Percentiles rank a stretch among this genome's conserved stretches.
Conservation (phyloP, 2,797 vertebrate species). For the Decapterus maruadsi region DNA sequence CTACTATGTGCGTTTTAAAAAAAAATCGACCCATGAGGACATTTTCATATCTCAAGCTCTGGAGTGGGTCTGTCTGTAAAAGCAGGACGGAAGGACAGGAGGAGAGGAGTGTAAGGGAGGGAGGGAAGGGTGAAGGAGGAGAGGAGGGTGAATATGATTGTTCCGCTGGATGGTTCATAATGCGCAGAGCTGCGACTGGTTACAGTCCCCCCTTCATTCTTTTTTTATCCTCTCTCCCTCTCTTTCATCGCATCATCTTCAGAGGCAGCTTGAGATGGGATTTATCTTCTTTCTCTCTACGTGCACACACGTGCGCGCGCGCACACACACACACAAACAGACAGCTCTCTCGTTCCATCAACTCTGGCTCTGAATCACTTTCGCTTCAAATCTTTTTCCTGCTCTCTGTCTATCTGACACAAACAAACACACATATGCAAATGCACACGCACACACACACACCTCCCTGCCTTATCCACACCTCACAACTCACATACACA, state of each 20-base stretch:
- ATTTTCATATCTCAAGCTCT: conserved; percentile 24
- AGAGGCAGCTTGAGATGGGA: conserved; percentile 80
- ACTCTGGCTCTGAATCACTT: conserved; percentile 63
- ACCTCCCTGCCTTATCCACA: neutral
- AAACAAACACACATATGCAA: conserved; percentile 46
- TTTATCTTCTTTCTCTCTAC: conserved; percentile 72
- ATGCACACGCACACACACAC: too few relatives aligned
- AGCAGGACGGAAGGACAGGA: conserved; percentile 42
- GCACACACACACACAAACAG: conserved; percentile 31
- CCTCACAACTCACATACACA: neutral
- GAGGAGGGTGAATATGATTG: conserved; percentile 77
- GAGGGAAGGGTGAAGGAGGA: conserved; percentile 36
- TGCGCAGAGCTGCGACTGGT: conserved; percentile 74
- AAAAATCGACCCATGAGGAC: neutral
- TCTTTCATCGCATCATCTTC: conserved; percentile 83
- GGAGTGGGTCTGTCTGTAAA: conserved; percentile 33
- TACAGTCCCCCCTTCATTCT: conserved; percentile 65
- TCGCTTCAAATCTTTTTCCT: conserved; percentile 66
- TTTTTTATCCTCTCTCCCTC: conserved; percentile 77
- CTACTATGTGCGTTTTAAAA: neutral
- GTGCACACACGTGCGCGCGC: conserved; percentile 16
- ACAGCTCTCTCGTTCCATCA: conserved; percentile 64
- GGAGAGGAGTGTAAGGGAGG: conserved; percentile 32
- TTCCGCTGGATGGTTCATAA: conserved; percentile 79
- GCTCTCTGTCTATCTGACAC: conserved; percentile 66